Percentiles rank a stretch among this genome's conserved stretches.
Evolutionary conservation across 1,140 invertebrate species (phyloP).

Genomic region (Pygmarrhopalites habei): DNA sequence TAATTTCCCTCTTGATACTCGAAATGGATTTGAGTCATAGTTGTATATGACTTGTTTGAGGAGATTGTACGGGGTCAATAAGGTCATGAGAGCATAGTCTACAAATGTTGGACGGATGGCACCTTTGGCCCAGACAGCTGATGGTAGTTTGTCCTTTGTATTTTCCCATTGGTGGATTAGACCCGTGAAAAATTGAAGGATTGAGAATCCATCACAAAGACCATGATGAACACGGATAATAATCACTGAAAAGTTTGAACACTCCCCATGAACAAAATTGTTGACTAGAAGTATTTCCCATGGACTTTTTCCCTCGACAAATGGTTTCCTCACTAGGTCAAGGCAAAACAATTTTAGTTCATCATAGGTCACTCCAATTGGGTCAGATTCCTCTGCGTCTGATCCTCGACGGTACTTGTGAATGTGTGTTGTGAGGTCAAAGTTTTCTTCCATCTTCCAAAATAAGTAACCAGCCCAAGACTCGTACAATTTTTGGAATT

Average conservation of each 20-base stretch:
- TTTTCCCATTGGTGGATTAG: neutral
- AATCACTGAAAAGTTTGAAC: neutral
- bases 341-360: neutral
- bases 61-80: neutral
- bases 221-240: conserved; percentile 2
- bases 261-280: neutral
- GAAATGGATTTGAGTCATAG: neutral
- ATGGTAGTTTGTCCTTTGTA: neutral
- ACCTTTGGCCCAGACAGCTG: neutral
- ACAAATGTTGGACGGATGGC: neutral
- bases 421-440: neutral
- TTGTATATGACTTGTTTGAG: neutral
- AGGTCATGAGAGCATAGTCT: neutral
- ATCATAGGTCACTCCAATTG: neutral
- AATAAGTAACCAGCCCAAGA: neutral
- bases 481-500: neutral
- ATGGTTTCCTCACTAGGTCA: neutral
- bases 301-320: neutral
- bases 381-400: neutral
- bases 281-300: neutral
- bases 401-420: neutral
- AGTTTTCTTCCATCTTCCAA: neutral
- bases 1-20: neutral
- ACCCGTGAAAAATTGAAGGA: neutral
- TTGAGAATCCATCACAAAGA: conserved; percentile 4